Percentiles rank a stretch among this genome's conserved stretches.
Conservation (phyloP, 1,140 invertebrate species). For the Catajapyx aquilonaris region DNA sequence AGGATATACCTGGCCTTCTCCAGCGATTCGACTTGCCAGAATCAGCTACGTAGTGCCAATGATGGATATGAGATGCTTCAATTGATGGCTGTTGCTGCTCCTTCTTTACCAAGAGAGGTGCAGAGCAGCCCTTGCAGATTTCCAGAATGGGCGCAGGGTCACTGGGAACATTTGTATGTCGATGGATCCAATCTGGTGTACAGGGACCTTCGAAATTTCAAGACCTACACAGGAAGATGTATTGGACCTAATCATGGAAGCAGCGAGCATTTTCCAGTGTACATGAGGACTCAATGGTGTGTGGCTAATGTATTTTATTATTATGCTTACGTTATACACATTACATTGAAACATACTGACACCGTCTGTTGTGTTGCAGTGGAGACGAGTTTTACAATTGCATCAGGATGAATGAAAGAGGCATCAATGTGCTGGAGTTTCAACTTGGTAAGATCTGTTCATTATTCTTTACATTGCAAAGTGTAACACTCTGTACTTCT, state of each 20-base stretch:
- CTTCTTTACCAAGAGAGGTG: conserved; percentile 19
- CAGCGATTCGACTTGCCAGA: conserved; percentile 40
- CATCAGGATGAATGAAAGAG: conserved; percentile 35
- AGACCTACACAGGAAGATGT: conserved; percentile 38
- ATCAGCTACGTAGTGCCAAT: conserved; percentile 31
- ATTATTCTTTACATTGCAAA: background rate
- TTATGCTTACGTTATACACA: background rate
- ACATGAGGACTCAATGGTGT: conserved; percentile 30
- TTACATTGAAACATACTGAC: background rate
- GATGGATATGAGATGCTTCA: conserved; percentile 35
- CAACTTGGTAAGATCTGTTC: conserved; percentile 24
- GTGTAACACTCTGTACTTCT: background rate
- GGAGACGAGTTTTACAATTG: conserved; percentile 41
- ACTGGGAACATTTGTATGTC: conserved; percentile 39
- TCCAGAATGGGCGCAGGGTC: conserved; percentile 39
- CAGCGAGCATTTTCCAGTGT: conserved; percentile 25
- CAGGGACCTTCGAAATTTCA: conserved; percentile 38
- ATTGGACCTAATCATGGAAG: conserved; percentile 22
- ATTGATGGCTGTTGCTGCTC: conserved; percentile 20
- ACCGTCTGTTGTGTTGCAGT: conserved; percentile 21
- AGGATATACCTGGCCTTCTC: conserved; percentile 38
- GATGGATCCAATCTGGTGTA: conserved; percentile 35
- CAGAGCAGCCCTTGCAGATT: conserved; percentile 24
- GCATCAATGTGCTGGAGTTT: conserved; percentile 42
- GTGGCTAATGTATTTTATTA: conserved; percentile 5